A percentile compares a stretch with the other conserved stretches of the same genome.
These are phyloP conservation scores for Dugesia japonica DNA, from an alignment of 2,888 invertebrate genomes.

Conservation along the genomic window DNA sequence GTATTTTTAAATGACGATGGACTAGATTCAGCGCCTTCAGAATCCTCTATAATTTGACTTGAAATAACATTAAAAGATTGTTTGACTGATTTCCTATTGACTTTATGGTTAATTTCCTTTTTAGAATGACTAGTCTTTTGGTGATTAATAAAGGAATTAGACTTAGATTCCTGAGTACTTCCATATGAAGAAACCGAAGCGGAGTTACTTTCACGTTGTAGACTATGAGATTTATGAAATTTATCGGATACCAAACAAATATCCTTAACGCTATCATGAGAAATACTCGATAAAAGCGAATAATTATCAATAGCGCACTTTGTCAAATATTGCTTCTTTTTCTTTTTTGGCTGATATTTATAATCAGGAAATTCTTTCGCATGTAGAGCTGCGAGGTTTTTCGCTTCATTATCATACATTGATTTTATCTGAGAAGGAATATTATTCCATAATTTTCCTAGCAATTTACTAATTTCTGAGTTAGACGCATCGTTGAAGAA, in stretches of 20 bases:
- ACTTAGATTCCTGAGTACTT: not conserved
- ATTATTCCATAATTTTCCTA: slow-evolving; percentile 32
- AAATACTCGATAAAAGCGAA: not conserved
- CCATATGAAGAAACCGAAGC: not conserved
- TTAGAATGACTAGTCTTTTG: not conserved
- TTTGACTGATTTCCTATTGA: not conserved
- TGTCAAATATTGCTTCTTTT: slow-evolving; percentile 14
- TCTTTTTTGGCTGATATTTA: slow-evolving; percentile 34
- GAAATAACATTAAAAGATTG: not conserved
- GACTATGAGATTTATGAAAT: not conserved
- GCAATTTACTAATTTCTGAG: slow-evolving; percentile 33
- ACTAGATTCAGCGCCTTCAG: slow-evolving; percentile 7
- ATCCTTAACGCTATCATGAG: not conserved
- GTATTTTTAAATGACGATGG: slow-evolving; percentile 8
- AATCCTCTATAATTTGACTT: not conserved
- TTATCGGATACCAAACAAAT: not conserved
- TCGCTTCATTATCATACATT: slow-evolving; percentile 30
- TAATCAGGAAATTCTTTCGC: slow-evolving; percentile 31
- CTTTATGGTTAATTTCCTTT: not conserved
- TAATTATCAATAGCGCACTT: not conserved
- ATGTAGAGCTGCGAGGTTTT: slow-evolving; percentile 21
- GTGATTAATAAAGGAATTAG: not conserved
- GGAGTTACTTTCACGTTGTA: not conserved
- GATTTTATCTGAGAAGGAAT: slow-evolving; percentile 21
- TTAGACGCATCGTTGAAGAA: slow-evolving; percentile 31